These are phyloP conservation scores for Brienomyrus longianalis DNA, from an alignment of 2,113 vertebrate species.

Conservation along the genomic window DNA sequence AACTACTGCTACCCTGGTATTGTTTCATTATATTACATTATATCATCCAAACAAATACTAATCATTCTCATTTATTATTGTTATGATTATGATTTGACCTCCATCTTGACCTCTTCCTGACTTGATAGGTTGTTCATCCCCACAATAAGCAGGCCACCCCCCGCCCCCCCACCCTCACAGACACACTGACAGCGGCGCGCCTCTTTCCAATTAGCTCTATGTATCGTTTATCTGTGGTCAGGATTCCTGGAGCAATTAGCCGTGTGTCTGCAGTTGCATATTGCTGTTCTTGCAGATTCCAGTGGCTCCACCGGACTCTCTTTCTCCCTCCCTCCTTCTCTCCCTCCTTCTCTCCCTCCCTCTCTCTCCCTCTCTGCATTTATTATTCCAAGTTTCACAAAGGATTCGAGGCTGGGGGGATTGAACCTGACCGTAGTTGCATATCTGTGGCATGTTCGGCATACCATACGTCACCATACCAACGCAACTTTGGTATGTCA, in stretches of 20 bases:
- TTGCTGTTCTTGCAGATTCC: slow-evolving; percentile 4
- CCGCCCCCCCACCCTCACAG: background rate
- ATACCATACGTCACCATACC: background rate
- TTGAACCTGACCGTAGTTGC: background rate
- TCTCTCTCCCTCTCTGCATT: background rate
- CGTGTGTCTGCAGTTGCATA: background rate
- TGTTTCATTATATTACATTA: background rate
- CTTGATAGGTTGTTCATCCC: background rate
- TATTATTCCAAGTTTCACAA: background rate
- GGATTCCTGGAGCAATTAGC: background rate
- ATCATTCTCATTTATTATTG: background rate
- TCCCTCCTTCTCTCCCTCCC: too few species aligned
- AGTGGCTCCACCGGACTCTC: background rate
- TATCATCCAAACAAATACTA: background rate
- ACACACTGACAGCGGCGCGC: background rate
- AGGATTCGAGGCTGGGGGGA: background rate
- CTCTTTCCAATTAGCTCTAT: background rate
- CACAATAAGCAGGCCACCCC: background rate
- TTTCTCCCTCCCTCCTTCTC: background rate
- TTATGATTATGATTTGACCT: background rate
- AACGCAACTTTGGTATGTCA: background rate
- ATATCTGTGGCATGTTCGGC: background rate
- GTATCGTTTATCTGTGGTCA: background rate
- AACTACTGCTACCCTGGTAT: background rate
- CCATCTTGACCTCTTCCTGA: background rate